Evolutionary conservation across 1,140 invertebrate species (phyloP), one percentile per base, ranked within the genome.

Genomic region (Meloidogyne floridensis): DNA sequence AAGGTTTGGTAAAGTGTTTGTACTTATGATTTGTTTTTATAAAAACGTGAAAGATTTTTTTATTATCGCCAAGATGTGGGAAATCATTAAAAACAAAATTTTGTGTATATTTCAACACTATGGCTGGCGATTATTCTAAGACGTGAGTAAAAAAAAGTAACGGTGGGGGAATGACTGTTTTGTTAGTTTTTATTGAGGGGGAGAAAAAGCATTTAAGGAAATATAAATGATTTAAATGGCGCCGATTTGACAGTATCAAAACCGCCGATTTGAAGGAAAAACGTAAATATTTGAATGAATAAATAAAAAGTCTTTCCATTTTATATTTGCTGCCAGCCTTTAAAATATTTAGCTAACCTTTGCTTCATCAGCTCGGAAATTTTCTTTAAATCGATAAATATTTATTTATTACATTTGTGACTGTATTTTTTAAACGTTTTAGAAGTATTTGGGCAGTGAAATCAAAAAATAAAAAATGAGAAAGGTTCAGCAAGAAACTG

Each of bases 261-360:
- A 65, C 59, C 2, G 59, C 15, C 4, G 15, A 65, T 65, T 65
- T 65, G n/a, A 18, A 65, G n/a, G n/a, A 18, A 65, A 59, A 65
- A 65, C n/a, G 15, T 5, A n/a, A 18, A 65, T 15, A 59, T 59
- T 3, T 59, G 7, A 65, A 65, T 65, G n/a, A 65, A 18, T 11
- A 65, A 11, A 54, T 13, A 54, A 10, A 10, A 8, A 10, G 8
- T 54, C 9, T 54, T 10, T 13, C 11, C 9, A 3, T 11, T 54
- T 54, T 54, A 13, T 54, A 10, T 54, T 47, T 47, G 47, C 53
- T 10, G 53, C 10, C 53, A 54, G 53, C 53, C 53, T 8, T 54
- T 54, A 65, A 65, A 65, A 65, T n/a, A n/a, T 65, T 65, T n/a
- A 65, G 10, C 59, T n/a, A 65, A 65, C 59, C n/a, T 65, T 65